Percentiles rank a stretch among this genome's conserved stretches.
phyloP scores from a whole-genome alignment of 2,797 vertebrate genomes.

The Poeciliopsis gracilis region DNA sequence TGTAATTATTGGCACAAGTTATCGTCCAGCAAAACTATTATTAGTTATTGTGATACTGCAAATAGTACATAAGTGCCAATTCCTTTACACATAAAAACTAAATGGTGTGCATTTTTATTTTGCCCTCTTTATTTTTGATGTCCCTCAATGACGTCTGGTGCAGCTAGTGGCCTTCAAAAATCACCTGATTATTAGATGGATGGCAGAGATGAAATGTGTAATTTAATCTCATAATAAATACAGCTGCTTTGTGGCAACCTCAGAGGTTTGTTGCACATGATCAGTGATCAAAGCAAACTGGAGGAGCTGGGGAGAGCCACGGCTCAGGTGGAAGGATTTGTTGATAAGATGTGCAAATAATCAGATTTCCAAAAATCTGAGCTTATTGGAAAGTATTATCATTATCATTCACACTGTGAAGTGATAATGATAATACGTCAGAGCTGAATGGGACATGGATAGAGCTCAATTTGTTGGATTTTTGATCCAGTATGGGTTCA shows the following conservation, averaged over 20 bases:
- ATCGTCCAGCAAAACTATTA: no score
- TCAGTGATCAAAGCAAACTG: neutral
- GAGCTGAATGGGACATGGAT: neutral
- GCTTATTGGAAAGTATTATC: neutral
- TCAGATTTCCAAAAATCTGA: neutral
- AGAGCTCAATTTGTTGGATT: neutral
- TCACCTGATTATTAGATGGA: no score
- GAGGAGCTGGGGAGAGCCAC: neutral
- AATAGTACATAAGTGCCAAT: neutral
- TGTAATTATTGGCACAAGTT: no score
- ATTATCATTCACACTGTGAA: neutral
- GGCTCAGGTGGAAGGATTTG: neutral
- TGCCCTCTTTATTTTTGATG: no score
- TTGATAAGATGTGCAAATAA: neutral
- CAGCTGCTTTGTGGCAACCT: neutral
- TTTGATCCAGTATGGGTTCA: neutral
- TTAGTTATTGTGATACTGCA: no score
- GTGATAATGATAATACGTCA: no score
- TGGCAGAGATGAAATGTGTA: neutral
- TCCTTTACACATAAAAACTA: neutral
- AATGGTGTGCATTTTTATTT: no score
- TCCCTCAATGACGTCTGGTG: no score
- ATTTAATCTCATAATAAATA: neutral
- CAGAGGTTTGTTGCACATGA: neutral
- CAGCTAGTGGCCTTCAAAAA: no score